These are phyloP conservation scores for Physeter macrocephalus DNA, from an alignment of 2,113 vertebrate genomes.

Conservation along the genomic window DNA sequence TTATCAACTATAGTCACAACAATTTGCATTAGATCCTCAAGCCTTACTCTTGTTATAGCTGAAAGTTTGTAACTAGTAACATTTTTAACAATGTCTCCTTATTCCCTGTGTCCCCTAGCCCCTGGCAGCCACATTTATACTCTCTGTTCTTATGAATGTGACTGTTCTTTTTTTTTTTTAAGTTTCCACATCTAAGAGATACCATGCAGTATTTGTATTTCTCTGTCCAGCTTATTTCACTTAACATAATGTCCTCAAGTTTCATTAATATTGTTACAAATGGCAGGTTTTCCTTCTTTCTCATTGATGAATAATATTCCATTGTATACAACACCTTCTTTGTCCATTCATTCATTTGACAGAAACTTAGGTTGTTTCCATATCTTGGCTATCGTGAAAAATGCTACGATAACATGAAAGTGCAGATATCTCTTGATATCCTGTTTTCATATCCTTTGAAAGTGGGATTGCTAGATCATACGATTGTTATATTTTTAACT, in stretches of 20 bases:
- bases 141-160: neutral
- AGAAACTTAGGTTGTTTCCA: neutral
- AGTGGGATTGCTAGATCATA: neutral
- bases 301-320: neutral
- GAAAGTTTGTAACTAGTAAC: rapidly evolving
- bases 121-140: neutral
- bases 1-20: neutral
- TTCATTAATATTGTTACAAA: neutral
- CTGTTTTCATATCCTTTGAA: neutral
- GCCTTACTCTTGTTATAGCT: neutral
- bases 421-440: neutral
- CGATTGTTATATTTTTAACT: neutral
- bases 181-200: neutral
- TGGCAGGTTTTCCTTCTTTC: neutral
- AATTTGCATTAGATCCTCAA: neutral
- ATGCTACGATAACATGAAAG: neutral
- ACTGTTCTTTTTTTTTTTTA: neutral
- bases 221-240: neutral
- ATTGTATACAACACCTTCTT: neutral
- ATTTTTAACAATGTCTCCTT: neutral
- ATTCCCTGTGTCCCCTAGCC: neutral
- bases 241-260: neutral
- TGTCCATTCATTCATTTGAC: neutral
- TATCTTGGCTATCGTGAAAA: neutral
- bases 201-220: neutral